Conservation (phyloP, 2,113 vertebrate genomes). For the Xenotilapia flavipinnis region DNA sequence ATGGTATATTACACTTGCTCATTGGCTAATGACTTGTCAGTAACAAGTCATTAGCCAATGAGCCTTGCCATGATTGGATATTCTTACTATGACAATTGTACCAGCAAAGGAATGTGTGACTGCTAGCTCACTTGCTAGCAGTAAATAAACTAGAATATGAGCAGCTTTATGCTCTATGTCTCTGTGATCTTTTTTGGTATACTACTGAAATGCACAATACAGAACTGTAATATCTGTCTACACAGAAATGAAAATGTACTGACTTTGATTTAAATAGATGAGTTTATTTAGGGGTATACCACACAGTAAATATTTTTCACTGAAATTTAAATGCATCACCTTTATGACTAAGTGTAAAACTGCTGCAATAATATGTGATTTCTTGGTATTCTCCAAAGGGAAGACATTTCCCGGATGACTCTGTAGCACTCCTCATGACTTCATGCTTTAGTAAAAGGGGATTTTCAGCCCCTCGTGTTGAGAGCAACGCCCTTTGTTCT, state of each 20-base stretch:
- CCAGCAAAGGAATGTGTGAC: not conserved
- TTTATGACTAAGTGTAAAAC: not conserved
- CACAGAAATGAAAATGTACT: not conserved
- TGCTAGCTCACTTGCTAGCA: not conserved
- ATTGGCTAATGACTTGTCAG: not conserved
- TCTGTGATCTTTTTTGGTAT: not conserved
- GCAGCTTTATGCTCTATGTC: not conserved
- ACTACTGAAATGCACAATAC: not conserved
- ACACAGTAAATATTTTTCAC: not conserved
- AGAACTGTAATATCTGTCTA: not conserved
- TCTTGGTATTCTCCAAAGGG: not conserved
- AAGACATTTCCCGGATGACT: not conserved
- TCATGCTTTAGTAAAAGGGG: conserved; percentile 3
- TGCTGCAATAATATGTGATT: not conserved
- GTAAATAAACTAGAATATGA: not conserved
- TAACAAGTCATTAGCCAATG: not conserved
- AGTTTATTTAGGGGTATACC: not conserved
- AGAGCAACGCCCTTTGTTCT: conserved; percentile 12
- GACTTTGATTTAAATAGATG: not conserved
- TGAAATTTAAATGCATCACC: not conserved
- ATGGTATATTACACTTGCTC: not conserved
- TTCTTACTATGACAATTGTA: not conserved
- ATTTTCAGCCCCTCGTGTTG: conserved; percentile 5
- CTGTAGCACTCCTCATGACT: conserved; percentile 1
- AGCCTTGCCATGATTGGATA: not conserved